phyloP scores from a whole-genome alignment of 1,140 invertebrate species.

The Drosophila bifasciata region DNA sequence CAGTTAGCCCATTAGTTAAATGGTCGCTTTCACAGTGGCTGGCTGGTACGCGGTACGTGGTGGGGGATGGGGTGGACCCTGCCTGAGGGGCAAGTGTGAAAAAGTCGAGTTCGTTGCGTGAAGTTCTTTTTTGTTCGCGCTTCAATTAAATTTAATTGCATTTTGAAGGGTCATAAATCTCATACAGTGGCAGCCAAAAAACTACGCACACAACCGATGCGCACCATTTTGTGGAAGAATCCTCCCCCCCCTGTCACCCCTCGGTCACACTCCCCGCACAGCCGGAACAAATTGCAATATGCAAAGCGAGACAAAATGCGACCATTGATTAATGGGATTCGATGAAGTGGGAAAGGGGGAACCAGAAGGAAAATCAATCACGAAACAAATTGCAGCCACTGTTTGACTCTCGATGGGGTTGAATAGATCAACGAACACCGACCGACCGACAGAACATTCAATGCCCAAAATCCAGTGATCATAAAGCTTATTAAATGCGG shows the following conservation, averaged over 20 bases:
- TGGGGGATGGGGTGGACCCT: not conserved
- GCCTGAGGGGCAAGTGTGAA: conserved; percentile 47
- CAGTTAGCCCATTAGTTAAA: conserved; percentile 74
- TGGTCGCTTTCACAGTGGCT: conserved; percentile 3
- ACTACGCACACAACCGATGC: conserved; percentile 44
- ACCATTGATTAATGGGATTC: conserved; percentile 76
- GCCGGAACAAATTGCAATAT: conserved; percentile 72
- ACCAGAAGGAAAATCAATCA: conserved; percentile 67
- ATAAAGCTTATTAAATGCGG: conserved; percentile 52
- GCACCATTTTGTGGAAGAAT: conserved; percentile 6
- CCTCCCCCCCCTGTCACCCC: not conserved
- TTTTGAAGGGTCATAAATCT: conserved; percentile 83
- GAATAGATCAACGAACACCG: conserved; percentile 24
- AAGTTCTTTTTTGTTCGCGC: conserved; percentile 62
- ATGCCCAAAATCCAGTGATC: conserved; percentile 46
- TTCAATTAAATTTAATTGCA: conserved; percentile 84
- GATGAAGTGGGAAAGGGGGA: not conserved
- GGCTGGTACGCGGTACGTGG: too few species aligned
- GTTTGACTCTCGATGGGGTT: conserved; percentile 13
- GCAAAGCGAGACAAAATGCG: conserved; percentile 65
- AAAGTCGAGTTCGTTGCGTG: conserved; percentile 55
- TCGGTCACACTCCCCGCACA: conserved; percentile 1
- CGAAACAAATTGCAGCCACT: conserved; percentile 62
- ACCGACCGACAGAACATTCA: not conserved
- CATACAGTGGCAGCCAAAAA: conserved; percentile 63